A percentile compares a stretch with the other conserved stretches of the same genome.
These are phyloP conservation scores for Tautogolabrus adspersus DNA, from an alignment of 2,113 vertebrate genomes.

Conservation along the genomic window DNA sequence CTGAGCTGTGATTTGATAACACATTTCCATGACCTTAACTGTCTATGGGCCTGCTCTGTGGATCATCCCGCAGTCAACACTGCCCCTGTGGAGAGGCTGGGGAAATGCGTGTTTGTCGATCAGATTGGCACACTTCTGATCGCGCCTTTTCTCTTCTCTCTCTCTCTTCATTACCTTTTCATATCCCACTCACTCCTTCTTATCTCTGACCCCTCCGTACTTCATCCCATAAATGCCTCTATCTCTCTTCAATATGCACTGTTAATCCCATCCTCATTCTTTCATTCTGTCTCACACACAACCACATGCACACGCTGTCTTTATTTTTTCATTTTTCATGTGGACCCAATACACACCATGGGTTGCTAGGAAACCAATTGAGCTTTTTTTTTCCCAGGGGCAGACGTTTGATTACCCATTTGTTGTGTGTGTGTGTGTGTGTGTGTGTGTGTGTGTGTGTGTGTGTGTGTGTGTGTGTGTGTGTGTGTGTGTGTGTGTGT, in stretches of 20 bases:
- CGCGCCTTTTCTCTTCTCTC: constrained; percentile 30
- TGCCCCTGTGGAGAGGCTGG: constrained; percentile 71
- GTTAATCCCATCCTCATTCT: constrained; percentile 70
- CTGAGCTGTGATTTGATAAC: constrained; percentile 61
- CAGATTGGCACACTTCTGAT: constrained; percentile 65
- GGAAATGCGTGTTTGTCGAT: constrained; percentile 76
- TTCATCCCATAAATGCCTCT: constrained; percentile 65
- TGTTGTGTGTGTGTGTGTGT: constrained; percentile 54
- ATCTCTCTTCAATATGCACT: constrained; percentile 66
- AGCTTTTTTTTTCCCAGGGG: constrained; percentile 65
- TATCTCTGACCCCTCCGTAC: constrained; percentile 62
- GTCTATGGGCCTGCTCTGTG: constrained; percentile 45
- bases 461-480: constrained; percentile 43
- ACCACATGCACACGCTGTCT: constrained; percentile 31
- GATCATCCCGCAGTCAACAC: constrained; percentile 72
- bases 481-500: constrained; percentile 37
- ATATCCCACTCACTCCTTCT: constrained; percentile 65
- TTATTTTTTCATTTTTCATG: constrained; percentile 73
- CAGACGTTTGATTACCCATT: constrained; percentile 78
- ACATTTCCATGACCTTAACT: constrained; percentile 61
- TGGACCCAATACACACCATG: constrained; percentile 67
- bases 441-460: constrained; percentile 32
- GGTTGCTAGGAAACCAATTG: constrained; percentile 84
- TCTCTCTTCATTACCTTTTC: constrained; percentile 75
- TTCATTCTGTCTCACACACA: constrained; percentile 55